Evolutionary conservation across 2,888 invertebrate genomes (phyloP).

Genomic region (Clistopyga incitator): DNA sequence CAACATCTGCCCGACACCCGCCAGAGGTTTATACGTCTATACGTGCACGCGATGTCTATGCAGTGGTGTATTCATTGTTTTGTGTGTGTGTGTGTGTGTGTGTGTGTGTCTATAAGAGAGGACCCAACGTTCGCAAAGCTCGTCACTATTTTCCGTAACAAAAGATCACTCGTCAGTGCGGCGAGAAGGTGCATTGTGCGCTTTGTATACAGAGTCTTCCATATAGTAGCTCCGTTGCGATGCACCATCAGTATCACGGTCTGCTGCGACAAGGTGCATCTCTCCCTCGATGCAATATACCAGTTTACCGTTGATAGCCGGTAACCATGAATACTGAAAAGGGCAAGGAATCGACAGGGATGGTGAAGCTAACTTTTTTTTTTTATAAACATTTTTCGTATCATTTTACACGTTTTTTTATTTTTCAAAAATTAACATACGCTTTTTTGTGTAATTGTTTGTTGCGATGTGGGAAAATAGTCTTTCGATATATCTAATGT

Average conservation of each 20-base stretch:
- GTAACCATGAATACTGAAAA: background rate
- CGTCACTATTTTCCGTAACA: constrained; percentile 60
- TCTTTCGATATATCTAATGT: too few species aligned
- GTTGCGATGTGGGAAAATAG: too few species aligned
- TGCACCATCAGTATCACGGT: constrained; percentile 16
- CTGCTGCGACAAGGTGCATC: constrained; percentile 41
- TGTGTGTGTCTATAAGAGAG: background rate
- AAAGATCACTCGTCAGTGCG: constrained; percentile 56
- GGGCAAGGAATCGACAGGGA: too few species aligned
- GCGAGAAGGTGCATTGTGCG: constrained; percentile 54
- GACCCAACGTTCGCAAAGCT: background rate
- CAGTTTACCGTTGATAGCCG: background rate
- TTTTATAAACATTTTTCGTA: too few species aligned
- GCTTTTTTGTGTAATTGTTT: too few species aligned
- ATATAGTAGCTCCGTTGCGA: constrained; percentile 31
- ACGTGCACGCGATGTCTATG: background rate
- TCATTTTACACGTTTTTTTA: too few species aligned
- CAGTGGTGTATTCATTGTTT: background rate
- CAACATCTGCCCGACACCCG: constrained; percentile 53
- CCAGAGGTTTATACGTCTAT: constrained; percentile 1
- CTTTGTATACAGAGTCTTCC: constrained; percentile 13
- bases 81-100: background rate
- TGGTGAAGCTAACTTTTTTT: too few species aligned
- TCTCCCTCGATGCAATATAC: constrained; percentile 13
- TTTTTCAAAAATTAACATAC: too few species aligned